Base-by-base conservation (phyloP, 2,113 vertebrate genomes). In the Corythoichthys intestinalis region DNA sequence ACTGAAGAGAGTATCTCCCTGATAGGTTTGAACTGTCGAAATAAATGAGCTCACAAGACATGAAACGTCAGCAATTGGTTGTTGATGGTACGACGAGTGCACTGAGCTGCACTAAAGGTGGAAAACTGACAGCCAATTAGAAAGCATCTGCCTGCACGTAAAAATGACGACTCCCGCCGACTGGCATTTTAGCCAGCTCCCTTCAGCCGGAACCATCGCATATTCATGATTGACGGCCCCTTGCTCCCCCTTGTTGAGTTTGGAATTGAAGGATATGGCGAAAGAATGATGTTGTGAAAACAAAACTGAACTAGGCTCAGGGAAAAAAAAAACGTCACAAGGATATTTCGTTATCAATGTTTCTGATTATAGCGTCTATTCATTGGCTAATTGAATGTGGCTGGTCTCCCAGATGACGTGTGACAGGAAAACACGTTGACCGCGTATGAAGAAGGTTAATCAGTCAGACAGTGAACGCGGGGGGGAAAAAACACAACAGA, bases 371-470 rank as follows among this genome's bases (percentile, higher is more conserved):
- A 9, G 74, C 75, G 74, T 88, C 81, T 72, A 83, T 84, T 87
- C 83, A 82, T 66, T 70, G 78, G 78, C 80, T 87, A 88, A 88
- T 87, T 90, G 83, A 85, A 85, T 85, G 74, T 86, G 84, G 76
- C 72, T 85, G 82, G 80, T 85, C 79, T 74, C 34, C 79, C 74
- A 88, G 81, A 85, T 75, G 74, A 56, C 83, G 84, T 81, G 86
- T 76, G 70, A 79, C 12, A 60, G 58, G 72, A 81, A 86, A 84
- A 82, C 78, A 80, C 68, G 69, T 48, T 83, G 80, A 87, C 86
- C 79, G 74, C 88, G 74, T 72, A 71, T 74, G 69, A 84, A 82
- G 78, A 76, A 83, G 86, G 87, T 87, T 90, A 91, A 91, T 92
- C 85, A 91, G 82, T 82, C 76, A 75, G 81, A 79, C 76, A 77